Percentiles rank a stretch among this genome's conserved stretches.
These are phyloP conservation scores for Drosophila elegans DNA, from an alignment of 1,140 invertebrate genomes.

Conservation along the genomic window DNA sequence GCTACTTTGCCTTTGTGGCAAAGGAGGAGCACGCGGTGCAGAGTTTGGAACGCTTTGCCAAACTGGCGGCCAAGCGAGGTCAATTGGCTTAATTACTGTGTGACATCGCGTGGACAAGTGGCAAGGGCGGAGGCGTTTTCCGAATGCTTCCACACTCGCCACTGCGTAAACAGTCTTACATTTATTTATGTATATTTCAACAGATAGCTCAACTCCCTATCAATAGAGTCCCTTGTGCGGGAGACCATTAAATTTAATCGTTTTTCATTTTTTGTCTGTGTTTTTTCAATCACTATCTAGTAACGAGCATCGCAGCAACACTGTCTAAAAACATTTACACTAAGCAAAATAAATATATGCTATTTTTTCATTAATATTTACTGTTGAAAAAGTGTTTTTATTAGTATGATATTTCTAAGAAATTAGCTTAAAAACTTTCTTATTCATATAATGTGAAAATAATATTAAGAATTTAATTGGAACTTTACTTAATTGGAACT, in stretches of 20 bases:
- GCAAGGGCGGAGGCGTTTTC: slow-evolving; percentile 1
- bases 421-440: too few relatives aligned
- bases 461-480: too few relatives aligned
- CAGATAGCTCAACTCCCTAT: slow-evolving; percentile 40
- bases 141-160: slow-evolving; percentile 22
- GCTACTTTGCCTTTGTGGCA: slow-evolving; percentile 16
- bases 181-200: slow-evolving; percentile 31
- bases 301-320: slow-evolving; percentile 33
- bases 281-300: slow-evolving; percentile 41
- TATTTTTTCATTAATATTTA: too few relatives aligned
- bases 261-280: slow-evolving; percentile 37
- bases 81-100: slow-evolving; percentile 83
- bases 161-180: background rate
- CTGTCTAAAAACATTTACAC: slow-evolving; percentile 6
- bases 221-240: slow-evolving; percentile 47
- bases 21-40: background rate
- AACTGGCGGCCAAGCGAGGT: slow-evolving; percentile 61
- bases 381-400: background rate
- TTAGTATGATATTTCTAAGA: background rate
- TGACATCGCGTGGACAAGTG: slow-evolving; percentile 52
- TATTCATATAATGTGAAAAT: too few relatives aligned
- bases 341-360: background rate
- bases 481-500: too few relatives aligned
- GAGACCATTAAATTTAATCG: slow-evolving; percentile 41
- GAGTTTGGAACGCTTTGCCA: slow-evolving; percentile 48